Percentiles rank a stretch among this genome's conserved stretches.
These are phyloP conservation scores for Bombus pyrosoma DNA, from an alignment of 1,140 invertebrate genomes.

Conservation along the genomic window DNA sequence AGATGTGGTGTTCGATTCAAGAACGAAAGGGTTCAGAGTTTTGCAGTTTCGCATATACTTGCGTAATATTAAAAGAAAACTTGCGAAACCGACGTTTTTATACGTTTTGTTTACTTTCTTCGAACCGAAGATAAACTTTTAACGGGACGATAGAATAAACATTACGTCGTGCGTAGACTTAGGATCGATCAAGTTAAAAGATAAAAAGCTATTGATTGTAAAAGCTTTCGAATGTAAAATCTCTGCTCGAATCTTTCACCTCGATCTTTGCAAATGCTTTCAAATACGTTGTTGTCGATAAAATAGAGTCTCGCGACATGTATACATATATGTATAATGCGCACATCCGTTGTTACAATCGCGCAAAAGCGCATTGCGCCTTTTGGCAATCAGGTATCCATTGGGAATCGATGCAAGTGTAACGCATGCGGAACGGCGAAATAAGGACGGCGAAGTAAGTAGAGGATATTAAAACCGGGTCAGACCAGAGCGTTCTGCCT, in stretches of 20 bases:
- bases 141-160: neutral
- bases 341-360: neutral
- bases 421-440: slow-evolving; percentile 19
- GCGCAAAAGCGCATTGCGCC: slow-evolving; percentile 4
- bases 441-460: slow-evolving; percentile 39
- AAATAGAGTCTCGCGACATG: neutral
- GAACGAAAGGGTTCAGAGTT: neutral
- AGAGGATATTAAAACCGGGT: slow-evolving; percentile 61
- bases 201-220: too few relatives aligned
- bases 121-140: neutral
- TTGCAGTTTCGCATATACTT: neutral
- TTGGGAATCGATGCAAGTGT: slow-evolving; percentile 11
- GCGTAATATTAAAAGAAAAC: neutral
- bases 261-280: neutral
- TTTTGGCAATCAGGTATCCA: neutral
- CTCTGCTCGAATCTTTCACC: neutral
- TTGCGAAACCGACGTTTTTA: too few relatives aligned
- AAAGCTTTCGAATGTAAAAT: neutral
- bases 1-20: neutral
- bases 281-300: too few relatives aligned
- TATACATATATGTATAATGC: neutral
- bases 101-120: neutral
- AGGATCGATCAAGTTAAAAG: too few relatives aligned
- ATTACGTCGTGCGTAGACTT: too few relatives aligned
- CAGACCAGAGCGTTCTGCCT: slow-evolving; percentile 50